These are phyloP conservation scores for Ciconia nigra DNA, from an alignment of 2,797 vertebrate species.

Conservation along the genomic window DNA sequence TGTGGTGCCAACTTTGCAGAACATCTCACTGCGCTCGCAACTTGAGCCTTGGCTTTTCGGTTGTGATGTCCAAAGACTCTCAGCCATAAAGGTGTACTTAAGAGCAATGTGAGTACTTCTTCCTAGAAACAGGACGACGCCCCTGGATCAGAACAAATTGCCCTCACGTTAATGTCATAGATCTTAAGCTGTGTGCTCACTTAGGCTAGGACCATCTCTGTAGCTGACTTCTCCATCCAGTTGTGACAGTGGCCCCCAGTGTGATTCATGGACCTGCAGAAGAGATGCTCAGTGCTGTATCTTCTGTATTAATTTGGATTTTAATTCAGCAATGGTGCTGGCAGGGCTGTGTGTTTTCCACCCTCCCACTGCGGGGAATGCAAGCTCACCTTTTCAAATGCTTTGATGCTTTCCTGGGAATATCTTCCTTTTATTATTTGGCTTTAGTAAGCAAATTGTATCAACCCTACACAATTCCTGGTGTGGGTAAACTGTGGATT, in stretches of 20 bases:
- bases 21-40: rapidly evolving
- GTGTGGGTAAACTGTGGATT: background rate
- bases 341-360: background rate
- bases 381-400: background rate
- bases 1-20: background rate
- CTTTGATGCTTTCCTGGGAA: background rate
- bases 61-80: rapidly evolving
- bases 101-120: background rate
- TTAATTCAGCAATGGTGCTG: background rate
- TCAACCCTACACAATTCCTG: background rate
- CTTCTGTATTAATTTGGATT: background rate
- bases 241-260: too few relatives aligned
- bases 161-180: rapidly evolving
- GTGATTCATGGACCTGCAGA: rapidly evolving
- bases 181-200: rapidly evolving
- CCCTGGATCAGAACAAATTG: background rate
- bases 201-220: background rate
- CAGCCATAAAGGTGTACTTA: background rate
- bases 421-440: background rate
- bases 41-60: background rate
- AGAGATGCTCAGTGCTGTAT: background rate
- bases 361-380: background rate
- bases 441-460: background rate
- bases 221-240: background rate
- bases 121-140: background rate